Evolutionary conservation across 1,140 invertebrate species (phyloP).

Genomic region (Anoplolepis gracilipes): DNA sequence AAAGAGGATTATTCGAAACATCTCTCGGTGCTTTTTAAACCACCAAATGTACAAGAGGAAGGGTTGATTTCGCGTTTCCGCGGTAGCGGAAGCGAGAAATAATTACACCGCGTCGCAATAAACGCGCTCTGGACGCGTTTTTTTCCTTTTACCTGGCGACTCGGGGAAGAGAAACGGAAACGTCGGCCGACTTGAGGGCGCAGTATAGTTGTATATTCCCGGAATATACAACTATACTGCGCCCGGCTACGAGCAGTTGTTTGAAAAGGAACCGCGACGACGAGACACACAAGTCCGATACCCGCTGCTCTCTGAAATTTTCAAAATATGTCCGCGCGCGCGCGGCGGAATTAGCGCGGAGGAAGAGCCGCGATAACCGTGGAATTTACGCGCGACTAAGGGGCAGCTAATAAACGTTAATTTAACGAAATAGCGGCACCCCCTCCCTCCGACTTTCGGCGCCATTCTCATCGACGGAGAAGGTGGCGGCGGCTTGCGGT

Average conservation of each 20-base stretch:
- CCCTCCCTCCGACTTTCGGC: constrained; percentile 64
- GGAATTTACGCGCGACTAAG: constrained; percentile 72
- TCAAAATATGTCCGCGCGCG: constrained; percentile 21
- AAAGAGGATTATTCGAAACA: background rate
- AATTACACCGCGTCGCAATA: constrained; percentile 43
- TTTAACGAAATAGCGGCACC: constrained; percentile 72
- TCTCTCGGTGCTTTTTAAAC: background rate
- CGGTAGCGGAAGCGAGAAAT: constrained; percentile 51
- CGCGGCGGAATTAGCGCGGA: constrained; percentile 63
- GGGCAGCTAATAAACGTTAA: constrained; percentile 79
- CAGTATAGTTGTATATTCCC: background rate
- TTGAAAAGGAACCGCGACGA: constrained; percentile 22
- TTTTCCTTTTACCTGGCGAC: background rate
- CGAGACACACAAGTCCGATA: constrained; percentile 9
- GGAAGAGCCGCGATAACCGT: constrained; percentile 67
- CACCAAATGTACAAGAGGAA: background rate
- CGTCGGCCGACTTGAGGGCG: background rate
- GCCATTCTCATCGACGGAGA: constrained; percentile 15
- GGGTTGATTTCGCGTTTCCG: constrained; percentile 50
- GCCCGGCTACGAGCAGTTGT: background rate
- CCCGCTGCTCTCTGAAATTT: constrained; percentile 45
- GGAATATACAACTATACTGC: background rate
- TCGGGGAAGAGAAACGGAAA: constrained; percentile 14
- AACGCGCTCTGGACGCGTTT: constrained; percentile 27
- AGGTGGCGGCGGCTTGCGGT: constrained; percentile 12